These are phyloP conservation scores for Zaprionus vittiger DNA, from an alignment of 1,140 invertebrate species.

Conservation along the genomic window DNA sequence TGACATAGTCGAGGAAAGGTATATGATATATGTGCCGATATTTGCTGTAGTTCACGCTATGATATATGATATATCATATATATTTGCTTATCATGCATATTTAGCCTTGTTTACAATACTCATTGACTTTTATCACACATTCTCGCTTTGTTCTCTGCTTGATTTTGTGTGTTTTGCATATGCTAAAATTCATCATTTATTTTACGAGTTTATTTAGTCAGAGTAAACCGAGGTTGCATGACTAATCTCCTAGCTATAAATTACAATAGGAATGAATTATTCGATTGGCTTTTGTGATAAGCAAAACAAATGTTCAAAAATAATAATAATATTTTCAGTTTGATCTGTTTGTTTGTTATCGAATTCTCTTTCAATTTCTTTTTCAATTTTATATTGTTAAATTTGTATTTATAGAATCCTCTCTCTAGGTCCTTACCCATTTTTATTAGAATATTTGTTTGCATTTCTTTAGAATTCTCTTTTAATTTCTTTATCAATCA, in stretches of 20 bases:
- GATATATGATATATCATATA: not conserved
- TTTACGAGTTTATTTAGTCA: not conserved
- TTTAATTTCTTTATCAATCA: no score
- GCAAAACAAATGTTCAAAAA: not conserved
- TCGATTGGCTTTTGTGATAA: not conserved
- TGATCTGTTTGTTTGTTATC: not conserved
- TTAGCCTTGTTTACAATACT: not conserved
- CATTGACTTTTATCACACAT: conserved; percentile 6
- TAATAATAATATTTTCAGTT: not conserved
- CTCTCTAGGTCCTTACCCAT: no score
- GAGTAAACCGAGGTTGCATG: not conserved
- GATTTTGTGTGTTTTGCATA: not conserved
- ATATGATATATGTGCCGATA: not conserved
- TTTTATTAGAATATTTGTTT: no score
- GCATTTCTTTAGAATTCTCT: no score
- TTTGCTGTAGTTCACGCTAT: not conserved
- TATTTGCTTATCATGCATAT: not conserved
- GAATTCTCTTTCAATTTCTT: not conserved
- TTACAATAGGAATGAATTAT: not conserved
- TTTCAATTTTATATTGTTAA: no score
- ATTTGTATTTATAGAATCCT: no score
- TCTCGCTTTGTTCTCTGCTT: not conserved
- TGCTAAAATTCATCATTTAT: conserved; percentile 1
- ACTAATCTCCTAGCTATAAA: conserved; percentile 1
- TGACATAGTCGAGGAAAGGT: not conserved